phyloP scores from a whole-genome alignment of 2,113 vertebrate species.

The Orthonyx spaldingii region DNA sequence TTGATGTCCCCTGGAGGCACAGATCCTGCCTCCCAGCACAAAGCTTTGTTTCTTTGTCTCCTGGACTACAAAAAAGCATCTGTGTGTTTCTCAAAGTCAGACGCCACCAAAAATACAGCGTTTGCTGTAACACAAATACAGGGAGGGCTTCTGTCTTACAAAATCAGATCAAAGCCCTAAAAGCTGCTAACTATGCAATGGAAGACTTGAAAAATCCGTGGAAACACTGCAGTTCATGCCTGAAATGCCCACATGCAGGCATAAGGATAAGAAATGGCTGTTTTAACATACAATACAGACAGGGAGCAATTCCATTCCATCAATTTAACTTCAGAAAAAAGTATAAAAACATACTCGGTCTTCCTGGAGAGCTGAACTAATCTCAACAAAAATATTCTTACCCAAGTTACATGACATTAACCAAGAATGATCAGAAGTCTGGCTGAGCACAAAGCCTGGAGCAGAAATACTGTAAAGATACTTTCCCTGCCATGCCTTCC shows the following conservation, averaged over 20 bases:
- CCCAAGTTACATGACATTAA: background rate
- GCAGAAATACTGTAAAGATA: background rate
- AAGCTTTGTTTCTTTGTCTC: constrained; percentile 51
- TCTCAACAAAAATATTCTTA: background rate
- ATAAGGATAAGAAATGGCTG: background rate
- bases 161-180: constrained; percentile 34
- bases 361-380: background rate
- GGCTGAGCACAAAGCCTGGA: background rate
- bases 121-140: constrained; percentile 36
- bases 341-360: background rate
- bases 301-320: background rate
- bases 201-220: constrained; percentile 34
- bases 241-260: constrained; percentile 4
- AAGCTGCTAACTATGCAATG: constrained; percentile 34
- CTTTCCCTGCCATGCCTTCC: background rate
- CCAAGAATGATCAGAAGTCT: background rate
- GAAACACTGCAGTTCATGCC: background rate
- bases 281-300: background rate
- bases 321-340: background rate
- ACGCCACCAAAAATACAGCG: constrained; percentile 6
- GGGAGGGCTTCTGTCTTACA: background rate
- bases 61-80: constrained; percentile 57
- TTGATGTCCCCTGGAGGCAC: background rate
- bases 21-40: constrained; percentile 34
- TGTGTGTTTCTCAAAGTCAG: constrained; percentile 52